Base-by-base conservation (phyloP, 2,888 invertebrate species). In the Apodemia hepburni region DNA sequence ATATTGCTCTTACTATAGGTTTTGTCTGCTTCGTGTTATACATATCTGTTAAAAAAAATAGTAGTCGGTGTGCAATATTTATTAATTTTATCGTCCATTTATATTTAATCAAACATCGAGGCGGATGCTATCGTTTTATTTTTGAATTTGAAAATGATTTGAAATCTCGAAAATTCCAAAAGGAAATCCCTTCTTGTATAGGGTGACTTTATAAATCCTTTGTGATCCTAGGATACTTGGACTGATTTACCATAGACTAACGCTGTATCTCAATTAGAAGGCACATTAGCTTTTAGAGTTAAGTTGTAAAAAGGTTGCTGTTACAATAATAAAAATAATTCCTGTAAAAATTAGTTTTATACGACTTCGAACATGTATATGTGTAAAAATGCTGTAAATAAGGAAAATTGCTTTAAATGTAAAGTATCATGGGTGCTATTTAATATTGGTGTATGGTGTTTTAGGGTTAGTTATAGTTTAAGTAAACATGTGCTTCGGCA, bases 351-450 rank as follows among this genome's bases (percentile, higher is more conserved):
- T 1, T 51, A 51, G 51, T 51, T 51, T 51, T 51, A 27, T 51
- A 51, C 85, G 86, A 69, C 68, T 73, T 69, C 63, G 72, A 15
- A 15, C 42, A 68, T 75, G 75, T 76, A 76, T 70, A 75, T 76
- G 51, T 51, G 51, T 51, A 51, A 75, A 72, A 72, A 74, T 73
- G 74, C 76, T 79, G 72, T 81, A 79, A 80, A 81, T 80, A 77
- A 82, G 4, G 5, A 54, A 60, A 54, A 61, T 51, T 72, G 88
- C 88, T 87, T 87, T 88, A 83, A 82, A 75, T 85, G 84, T 88
- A 84, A 78, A 79, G 86, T 85, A 84, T 83, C 79, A 89, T 85
- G 89, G 90, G 90, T 90, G 90, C 90, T 90, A 90, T 87, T 86
- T 85, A 85, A 82, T 71, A 79, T 82, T 79, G 89, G 87, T 88